Percentiles rank a stretch among this genome's conserved stretches.
Conservation (phyloP, 1,140 invertebrate genomes). For the Microplitis demolitor region DNA sequence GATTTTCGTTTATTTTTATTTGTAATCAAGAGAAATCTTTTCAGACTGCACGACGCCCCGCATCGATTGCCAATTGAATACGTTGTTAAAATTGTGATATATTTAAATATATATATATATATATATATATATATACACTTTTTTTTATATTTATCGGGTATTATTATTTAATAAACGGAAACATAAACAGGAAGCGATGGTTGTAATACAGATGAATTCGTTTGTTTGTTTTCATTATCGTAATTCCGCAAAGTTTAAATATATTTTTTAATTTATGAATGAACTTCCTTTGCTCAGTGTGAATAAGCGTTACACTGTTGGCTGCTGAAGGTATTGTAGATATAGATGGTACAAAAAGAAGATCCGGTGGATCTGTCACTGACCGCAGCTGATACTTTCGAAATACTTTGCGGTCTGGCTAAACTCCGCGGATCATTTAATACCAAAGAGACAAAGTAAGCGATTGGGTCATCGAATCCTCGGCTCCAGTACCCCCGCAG, state of each 20-base stretch:
- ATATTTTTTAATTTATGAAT: too few relatives aligned
- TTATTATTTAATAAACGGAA: too few relatives aligned
- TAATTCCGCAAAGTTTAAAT: not conserved
- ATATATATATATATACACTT: too few relatives aligned
- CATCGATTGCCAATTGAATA: slow-evolving; percentile 2
- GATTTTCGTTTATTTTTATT: slow-evolving; percentile 23
- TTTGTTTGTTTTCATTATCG: not conserved
- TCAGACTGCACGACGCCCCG: slow-evolving; percentile 48
- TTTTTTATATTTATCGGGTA: too few relatives aligned
- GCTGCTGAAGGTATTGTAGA: not conserved
- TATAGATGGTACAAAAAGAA: not conserved
- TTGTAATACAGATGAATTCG: not conserved
- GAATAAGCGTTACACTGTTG: not conserved
- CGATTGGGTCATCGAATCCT: too few relatives aligned
- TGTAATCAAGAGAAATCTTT: slow-evolving; percentile 32
- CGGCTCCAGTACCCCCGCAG: not conserved
- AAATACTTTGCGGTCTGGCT: not conserved
- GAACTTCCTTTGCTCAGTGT: not conserved
- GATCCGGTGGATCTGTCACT: slow-evolving; percentile 15
- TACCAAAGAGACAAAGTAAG: not conserved
- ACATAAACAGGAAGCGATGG: too few relatives aligned
- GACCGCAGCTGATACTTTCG: slow-evolving; percentile 18
- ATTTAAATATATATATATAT: too few relatives aligned
- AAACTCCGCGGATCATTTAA: not conserved
- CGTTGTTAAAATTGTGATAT: too few relatives aligned